Percentiles rank a stretch among this genome's conserved stretches.
These are phyloP conservation scores for Agrochola circellaris DNA, from an alignment of 2,888 invertebrate genomes.

Conservation along the genomic window DNA sequence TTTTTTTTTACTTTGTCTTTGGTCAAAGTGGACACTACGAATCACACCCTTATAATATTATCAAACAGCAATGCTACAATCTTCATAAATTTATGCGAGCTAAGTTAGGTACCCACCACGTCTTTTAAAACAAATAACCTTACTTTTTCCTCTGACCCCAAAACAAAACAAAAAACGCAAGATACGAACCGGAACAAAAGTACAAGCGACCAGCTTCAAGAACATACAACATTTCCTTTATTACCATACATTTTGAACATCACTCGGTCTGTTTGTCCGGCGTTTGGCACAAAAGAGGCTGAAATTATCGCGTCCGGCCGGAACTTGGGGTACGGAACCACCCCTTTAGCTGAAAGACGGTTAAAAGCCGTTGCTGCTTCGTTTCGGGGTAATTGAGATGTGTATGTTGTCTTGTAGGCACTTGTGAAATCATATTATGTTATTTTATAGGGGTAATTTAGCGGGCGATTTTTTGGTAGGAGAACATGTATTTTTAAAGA, in stretches of 20 bases:
- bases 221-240: conserved; percentile 65
- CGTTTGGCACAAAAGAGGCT: conserved; percentile 74
- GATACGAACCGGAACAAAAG: conserved; percentile 48
- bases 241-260: conserved; percentile 68
- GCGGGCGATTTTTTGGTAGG: neutral
- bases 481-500: neutral
- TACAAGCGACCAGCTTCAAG: conserved; percentile 58
- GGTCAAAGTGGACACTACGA: too few species aligned
- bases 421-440: conserved; percentile 28
- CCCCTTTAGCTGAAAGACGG: conserved; percentile 66
- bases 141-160: neutral
- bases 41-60: too few species aligned
- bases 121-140: neutral
- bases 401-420: conserved; percentile 40
- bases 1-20: too few species aligned
- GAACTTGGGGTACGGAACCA: conserved; percentile 73
- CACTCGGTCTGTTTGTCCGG: conserved; percentile 70
- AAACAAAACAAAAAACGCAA: conserved; percentile 20
- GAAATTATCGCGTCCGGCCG: conserved; percentile 79
- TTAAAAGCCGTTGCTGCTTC: conserved; percentile 63
- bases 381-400: conserved; percentile 65
- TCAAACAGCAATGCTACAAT: too few species aligned
- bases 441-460: neutral
- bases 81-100: neutral
- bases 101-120: neutral